Percentiles rank a stretch among this genome's conserved stretches.
Evolutionary conservation across 1,140 invertebrate species (phyloP).

Genomic region (Temnothorax nylanderi): DNA sequence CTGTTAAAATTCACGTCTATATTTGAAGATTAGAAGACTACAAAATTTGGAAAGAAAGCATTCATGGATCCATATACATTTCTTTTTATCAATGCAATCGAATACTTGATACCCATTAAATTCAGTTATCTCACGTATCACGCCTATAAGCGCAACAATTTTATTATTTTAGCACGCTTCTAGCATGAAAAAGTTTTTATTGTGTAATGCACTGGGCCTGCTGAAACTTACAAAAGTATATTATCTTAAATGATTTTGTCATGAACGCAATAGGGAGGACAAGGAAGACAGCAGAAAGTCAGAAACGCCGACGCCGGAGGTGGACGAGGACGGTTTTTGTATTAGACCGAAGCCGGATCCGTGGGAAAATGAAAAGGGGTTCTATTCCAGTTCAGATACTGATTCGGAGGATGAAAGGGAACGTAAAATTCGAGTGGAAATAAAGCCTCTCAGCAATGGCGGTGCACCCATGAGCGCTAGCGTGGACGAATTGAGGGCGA

Average conservation of each 20-base stretch:
- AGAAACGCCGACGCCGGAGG: slow-evolving; percentile 89
- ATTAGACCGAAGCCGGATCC: slow-evolving; percentile 92
- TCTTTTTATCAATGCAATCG: not conserved
- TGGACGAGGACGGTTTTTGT: slow-evolving; percentile 97
- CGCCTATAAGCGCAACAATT: slow-evolving; percentile 16
- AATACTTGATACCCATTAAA: not conserved
- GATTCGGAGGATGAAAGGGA: slow-evolving; percentile 96
- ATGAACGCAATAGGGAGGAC: slow-evolving; percentile 86
- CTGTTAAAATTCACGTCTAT: not conserved
- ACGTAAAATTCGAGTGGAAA: slow-evolving; percentile 96
- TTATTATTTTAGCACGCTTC: slow-evolving; percentile 5
- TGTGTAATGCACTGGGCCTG: slow-evolving; percentile 77
- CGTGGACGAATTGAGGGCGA: slow-evolving; percentile 96
- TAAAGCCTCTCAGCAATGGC: slow-evolving; percentile 96
- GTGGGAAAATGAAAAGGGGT: slow-evolving; percentile 90
- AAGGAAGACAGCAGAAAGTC: slow-evolving; percentile 90
- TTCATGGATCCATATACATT: not conserved
- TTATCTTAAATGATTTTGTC: slow-evolving; percentile 42
- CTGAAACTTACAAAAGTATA: slow-evolving; percentile 64
- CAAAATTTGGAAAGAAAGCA: not conserved
- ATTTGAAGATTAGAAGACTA: not conserved
- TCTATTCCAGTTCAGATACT: slow-evolving; percentile 96
- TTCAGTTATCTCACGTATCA: slow-evolving; percentile 7
- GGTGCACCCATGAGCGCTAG: slow-evolving; percentile 95
- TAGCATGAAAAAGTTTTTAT: not conserved